Percentiles rank a stretch among this genome's conserved stretches.
These are phyloP conservation scores for Grammomys surdaster DNA, from an alignment of 2,113 vertebrate species.

Conservation along the genomic window DNA sequence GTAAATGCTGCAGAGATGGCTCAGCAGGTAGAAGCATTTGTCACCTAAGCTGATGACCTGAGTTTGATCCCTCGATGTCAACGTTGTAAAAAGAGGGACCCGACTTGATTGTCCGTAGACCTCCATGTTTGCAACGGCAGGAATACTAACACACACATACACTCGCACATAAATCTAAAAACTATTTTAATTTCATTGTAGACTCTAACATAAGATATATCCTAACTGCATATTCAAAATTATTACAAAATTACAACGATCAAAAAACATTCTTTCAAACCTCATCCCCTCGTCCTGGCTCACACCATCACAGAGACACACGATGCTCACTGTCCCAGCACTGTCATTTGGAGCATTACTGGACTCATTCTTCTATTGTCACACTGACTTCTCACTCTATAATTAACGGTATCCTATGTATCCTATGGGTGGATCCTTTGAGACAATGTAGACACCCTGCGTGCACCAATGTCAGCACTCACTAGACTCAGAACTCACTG, in stretches of 20 bases:
- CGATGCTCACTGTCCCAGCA: background rate
- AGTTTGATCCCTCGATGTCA: background rate
- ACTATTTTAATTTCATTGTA: background rate
- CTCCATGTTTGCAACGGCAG: background rate
- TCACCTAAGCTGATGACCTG: background rate
- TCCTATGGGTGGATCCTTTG: background rate
- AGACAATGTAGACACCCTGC: background rate
- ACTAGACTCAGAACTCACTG: background rate
- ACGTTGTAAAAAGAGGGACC: background rate
- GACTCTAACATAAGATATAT: background rate
- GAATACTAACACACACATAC: background rate
- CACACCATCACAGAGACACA: background rate
- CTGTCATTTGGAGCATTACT: background rate
- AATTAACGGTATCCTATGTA: background rate
- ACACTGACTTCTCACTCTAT: conserved; percentile 4
- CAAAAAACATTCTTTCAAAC: background rate
- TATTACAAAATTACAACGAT: conserved; percentile 47
- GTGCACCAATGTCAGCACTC: background rate
- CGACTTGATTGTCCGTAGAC: background rate
- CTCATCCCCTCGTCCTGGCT: background rate
- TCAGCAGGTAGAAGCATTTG: background rate
- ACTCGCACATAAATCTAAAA: background rate
- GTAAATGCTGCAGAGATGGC: background rate
- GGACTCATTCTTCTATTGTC: background rate
- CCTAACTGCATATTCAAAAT: background rate